Evolutionary conservation across 2,113 vertebrate genomes (phyloP).

Genomic region (Ciconia maguari): DNA sequence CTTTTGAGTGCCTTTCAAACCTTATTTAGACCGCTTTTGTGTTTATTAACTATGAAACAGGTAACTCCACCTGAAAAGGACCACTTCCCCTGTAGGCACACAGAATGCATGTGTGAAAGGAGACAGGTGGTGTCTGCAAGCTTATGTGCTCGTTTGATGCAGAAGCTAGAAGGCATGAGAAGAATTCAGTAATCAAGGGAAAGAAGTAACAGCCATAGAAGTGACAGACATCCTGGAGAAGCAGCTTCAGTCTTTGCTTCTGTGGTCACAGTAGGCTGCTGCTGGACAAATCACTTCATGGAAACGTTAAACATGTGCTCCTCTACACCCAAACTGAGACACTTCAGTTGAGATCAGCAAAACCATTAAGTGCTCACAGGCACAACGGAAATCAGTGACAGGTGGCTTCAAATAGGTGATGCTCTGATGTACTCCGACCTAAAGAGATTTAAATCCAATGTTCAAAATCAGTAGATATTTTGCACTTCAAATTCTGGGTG

Average conservation of each 20-base stretch:
- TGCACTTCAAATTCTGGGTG: not conserved
- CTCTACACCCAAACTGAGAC: not conserved
- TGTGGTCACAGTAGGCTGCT: not conserved
- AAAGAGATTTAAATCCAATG: not conserved
- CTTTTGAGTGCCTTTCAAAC: not conserved
- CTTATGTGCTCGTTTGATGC: fast-evolving
- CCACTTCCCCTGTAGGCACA: not conserved
- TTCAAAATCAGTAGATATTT: not conserved
- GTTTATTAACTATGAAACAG: not conserved
- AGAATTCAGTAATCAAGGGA: not conserved
- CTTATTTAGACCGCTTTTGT: not conserved
- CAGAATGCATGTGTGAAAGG: not conserved
- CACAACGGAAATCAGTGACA: not conserved
- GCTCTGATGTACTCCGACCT: not conserved
- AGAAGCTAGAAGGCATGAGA: not conserved
- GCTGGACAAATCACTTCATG: not conserved
- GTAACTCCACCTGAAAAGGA: not conserved
- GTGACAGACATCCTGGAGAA: not conserved
- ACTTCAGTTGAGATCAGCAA: not conserved
- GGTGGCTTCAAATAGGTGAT: not conserved
- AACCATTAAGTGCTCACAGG: fast-evolving
- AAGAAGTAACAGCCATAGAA: not conserved
- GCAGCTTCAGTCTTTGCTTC: not conserved
- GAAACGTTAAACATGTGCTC: not conserved
- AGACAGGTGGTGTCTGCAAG: not conserved